A percentile compares a stretch with the other conserved stretches of the same genome.
Evolutionary conservation across 2,888 invertebrate species (phyloP).

Genomic region (Hirtodrosophila confusa): DNA sequence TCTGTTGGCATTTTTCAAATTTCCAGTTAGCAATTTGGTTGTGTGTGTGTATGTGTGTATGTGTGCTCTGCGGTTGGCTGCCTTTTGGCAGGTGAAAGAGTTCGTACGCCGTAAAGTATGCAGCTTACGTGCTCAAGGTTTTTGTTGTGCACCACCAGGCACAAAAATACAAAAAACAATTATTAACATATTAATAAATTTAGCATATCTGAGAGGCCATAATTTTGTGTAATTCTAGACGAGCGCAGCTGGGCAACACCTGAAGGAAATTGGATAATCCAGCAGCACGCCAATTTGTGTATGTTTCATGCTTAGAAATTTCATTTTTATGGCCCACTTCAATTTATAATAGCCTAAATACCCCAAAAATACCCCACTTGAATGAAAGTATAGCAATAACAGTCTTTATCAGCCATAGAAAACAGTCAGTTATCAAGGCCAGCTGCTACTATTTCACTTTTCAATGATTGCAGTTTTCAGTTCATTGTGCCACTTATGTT

Average conservation of each 20-base stretch:
- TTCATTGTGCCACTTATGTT: slow-evolving; percentile 68
- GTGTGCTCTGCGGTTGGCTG: not conserved
- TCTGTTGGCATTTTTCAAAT: slow-evolving; percentile 79
- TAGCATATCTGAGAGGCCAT: slow-evolving; percentile 77
- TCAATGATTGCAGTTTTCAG: not conserved
- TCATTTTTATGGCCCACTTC: slow-evolving; percentile 33
- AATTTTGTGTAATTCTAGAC: slow-evolving; percentile 76
- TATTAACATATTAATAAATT: slow-evolving; percentile 83
- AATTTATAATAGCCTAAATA: slow-evolving; percentile 15
- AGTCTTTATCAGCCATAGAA: slow-evolving; percentile 14
- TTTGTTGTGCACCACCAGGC: slow-evolving; percentile 39
- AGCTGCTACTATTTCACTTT: too few relatives aligned
- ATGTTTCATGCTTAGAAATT: slow-evolving; percentile 16
- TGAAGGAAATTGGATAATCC: slow-evolving; percentile 64
- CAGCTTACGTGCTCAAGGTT: slow-evolving; percentile 76
- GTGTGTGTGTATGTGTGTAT: slow-evolving; percentile 20
- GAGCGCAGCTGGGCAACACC: slow-evolving; percentile 70
- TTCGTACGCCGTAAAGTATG: slow-evolving; percentile 77
- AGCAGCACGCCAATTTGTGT: slow-evolving; percentile 40
- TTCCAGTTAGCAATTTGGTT: slow-evolving; percentile 76
- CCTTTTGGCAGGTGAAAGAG: slow-evolving; percentile 65
- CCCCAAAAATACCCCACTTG: slow-evolving; percentile 1
- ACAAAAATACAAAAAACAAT: slow-evolving; percentile 65
- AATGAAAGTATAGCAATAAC: not conserved
- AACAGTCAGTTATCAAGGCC: too few relatives aligned